Evolutionary conservation across 2,797 vertebrate genomes (phyloP).

Genomic region (Rhinophrynus dorsalis): DNA sequence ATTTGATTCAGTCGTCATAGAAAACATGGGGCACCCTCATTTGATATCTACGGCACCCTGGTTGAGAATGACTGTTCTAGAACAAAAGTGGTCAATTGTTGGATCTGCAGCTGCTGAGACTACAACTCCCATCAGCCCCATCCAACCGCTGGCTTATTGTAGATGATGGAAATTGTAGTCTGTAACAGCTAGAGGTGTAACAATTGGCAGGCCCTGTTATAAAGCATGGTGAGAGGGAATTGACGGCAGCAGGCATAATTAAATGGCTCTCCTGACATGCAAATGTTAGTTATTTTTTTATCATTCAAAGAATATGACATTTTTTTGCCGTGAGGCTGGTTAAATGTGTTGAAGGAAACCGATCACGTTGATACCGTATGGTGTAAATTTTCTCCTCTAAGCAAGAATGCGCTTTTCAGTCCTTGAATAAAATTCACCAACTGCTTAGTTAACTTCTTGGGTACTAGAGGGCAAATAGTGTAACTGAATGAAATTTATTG

Average conservation of each 20-base stretch:
- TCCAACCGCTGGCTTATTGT: neutral
- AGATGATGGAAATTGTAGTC: slow-evolving; percentile 1
- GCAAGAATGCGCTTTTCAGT: neutral
- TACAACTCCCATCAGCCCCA: too few relatives aligned
- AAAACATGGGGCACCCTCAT: too few relatives aligned
- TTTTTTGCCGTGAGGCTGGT: slow-evolving; percentile 12
- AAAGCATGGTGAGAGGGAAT: too few relatives aligned
- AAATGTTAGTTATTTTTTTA: slow-evolving; percentile 16
- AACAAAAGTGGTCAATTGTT: too few relatives aligned
- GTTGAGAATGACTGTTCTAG: too few relatives aligned
- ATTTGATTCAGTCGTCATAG: too few relatives aligned
- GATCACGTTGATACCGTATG: slow-evolving; percentile 13
- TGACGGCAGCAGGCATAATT: neutral
- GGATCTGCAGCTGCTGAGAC: too few relatives aligned
- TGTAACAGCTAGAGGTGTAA: too few relatives aligned
- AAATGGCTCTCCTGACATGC: slow-evolving; percentile 15
- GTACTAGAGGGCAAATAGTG: too few relatives aligned
- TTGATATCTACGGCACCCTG: too few relatives aligned
- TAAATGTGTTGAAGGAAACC: slow-evolving; percentile 25
- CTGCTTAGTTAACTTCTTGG: slow-evolving; percentile 1
- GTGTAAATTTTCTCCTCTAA: slow-evolving; percentile 24
- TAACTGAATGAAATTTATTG: too few relatives aligned
- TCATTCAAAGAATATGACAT: slow-evolving; percentile 30
- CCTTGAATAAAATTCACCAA: slow-evolving; percentile 1
- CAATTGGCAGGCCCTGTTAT: too few relatives aligned